phyloP scores from a whole-genome alignment of 2,888 invertebrate species.

The Elysia crispata region DNA sequence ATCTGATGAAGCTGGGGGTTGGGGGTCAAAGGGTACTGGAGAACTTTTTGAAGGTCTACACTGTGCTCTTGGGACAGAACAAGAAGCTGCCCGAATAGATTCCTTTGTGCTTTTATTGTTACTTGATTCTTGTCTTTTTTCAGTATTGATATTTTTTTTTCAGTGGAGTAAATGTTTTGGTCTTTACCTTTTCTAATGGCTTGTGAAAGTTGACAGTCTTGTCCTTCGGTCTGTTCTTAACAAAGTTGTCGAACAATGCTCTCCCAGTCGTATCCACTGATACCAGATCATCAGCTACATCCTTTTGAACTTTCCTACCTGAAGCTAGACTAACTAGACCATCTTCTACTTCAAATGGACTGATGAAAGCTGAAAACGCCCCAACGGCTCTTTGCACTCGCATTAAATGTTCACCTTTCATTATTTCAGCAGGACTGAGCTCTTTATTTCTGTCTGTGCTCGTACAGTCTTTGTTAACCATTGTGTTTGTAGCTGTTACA shows the following conservation, averaged over 20 bases:
- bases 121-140: neutral
- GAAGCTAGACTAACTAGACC: neutral
- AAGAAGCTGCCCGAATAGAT: constrained; percentile 12
- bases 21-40: neutral
- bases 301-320: neutral
- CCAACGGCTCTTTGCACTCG: neutral
- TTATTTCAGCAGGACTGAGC: neutral
- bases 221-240: neutral
- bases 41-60: constrained; percentile 12
- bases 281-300: neutral
- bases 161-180: neutral
- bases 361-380: neutral
- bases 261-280: neutral
- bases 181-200: neutral
- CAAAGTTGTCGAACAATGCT: neutral
- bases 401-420: neutral
- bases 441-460: neutral
- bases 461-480: neutral
- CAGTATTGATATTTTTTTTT: neutral
- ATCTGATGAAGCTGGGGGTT: neutral
- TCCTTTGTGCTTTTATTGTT: neutral
- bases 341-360: neutral
- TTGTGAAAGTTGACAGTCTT: neutral
- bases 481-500: neutral
- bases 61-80: constrained; percentile 2